phyloP scores from a whole-genome alignment of 2,797 vertebrate species.

The Amphiprion clarkii region DNA sequence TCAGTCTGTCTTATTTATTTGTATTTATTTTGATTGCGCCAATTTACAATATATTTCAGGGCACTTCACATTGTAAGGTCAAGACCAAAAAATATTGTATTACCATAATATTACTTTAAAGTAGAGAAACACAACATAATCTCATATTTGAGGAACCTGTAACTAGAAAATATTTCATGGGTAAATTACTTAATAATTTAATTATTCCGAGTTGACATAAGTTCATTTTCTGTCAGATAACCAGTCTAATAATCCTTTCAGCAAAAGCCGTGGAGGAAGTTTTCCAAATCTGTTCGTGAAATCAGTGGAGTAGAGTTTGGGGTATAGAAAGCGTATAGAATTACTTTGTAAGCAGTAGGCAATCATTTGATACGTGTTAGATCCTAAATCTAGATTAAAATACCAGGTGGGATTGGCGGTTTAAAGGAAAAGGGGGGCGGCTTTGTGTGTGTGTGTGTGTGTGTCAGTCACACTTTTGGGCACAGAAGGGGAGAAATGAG shows the following conservation, averaged over 20 bases:
- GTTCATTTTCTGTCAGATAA: neutral
- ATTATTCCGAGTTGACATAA: neutral
- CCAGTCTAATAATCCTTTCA: constrained; percentile 6
- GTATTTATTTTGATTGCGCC: no score
- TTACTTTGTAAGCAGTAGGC: constrained; percentile 42
- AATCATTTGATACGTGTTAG: constrained; percentile 65
- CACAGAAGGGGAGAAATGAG: constrained; percentile 75
- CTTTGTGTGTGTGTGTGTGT: constrained; percentile 23
- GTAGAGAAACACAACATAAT: neutral
- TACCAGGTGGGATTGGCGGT: constrained; percentile 42
- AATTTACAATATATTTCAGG: no score
- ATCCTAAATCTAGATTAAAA: constrained; percentile 71
- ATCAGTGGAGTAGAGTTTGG: constrained; percentile 12
- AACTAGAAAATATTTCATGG: neutral
- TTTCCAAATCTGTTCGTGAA: constrained; percentile 9
- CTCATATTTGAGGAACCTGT: neutral
- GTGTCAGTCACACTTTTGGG: constrained; percentile 14
- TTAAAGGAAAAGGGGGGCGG: constrained; percentile 15
- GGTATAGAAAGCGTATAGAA: constrained; percentile 42
- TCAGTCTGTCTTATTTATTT: no score
- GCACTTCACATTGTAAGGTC: no score
- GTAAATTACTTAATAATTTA: neutral
- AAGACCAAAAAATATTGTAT: no score
- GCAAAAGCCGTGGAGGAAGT: neutral
- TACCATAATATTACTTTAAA: no score